Percentiles rank a stretch among this genome's conserved stretches.
Evolutionary conservation across 2,888 invertebrate genomes (phyloP).

Genomic region (Thumatha senex): DNA sequence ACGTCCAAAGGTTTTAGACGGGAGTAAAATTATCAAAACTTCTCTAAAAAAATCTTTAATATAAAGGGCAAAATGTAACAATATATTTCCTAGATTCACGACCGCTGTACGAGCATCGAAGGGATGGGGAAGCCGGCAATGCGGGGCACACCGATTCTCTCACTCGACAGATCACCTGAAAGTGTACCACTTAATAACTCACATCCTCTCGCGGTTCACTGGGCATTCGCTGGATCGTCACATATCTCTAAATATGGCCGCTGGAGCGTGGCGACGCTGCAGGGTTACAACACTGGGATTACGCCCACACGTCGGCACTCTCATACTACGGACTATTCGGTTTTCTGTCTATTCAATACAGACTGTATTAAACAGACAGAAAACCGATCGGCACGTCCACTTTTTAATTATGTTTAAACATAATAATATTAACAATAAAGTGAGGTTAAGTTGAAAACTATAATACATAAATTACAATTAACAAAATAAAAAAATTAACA

Average conservation of each 20-base stretch:
- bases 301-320: conserved; percentile 34
- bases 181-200: conserved; percentile 82
- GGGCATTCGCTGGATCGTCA: conserved; percentile 81
- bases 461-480: too few relatives aligned
- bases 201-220: conserved; percentile 81
- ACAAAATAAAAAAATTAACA: too few relatives aligned
- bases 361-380: background rate
- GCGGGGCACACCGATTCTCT: conserved; percentile 68
- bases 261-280: conserved; percentile 61
- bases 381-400: background rate
- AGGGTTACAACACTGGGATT: conserved; percentile 55
- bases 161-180: conserved; percentile 83
- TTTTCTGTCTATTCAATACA: too few relatives aligned
- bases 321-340: conserved; percentile 6
- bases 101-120: conserved; percentile 21
- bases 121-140: conserved; percentile 23
- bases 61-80: too few relatives aligned
- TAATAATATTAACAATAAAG: too few relatives aligned
- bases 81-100: conserved; percentile 34
- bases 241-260: conserved; percentile 81
- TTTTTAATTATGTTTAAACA: too few relatives aligned
- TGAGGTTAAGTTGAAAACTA: too few relatives aligned
- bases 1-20: too few relatives aligned
- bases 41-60: too few relatives aligned
- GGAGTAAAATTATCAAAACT: too few relatives aligned